Conservation (phyloP, 2,797 vertebrate genomes). For the Sebastes alutus region DNA sequence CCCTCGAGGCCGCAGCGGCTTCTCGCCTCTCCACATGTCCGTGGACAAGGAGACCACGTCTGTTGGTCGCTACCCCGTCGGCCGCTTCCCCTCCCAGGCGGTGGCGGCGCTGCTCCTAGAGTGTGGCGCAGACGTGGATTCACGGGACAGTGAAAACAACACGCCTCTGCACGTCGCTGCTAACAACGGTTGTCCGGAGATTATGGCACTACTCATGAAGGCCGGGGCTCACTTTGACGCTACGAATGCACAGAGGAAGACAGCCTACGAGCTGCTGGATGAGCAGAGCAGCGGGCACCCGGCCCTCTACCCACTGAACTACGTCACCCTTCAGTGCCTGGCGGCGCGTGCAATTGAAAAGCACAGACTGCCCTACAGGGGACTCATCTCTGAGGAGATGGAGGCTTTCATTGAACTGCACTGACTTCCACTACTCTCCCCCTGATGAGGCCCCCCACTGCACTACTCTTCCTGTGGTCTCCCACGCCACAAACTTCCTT, state of each 20-base stretch:
- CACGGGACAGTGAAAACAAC: conserved; percentile 95
- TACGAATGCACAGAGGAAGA: conserved; percentile 92
- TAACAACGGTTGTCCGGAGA: conserved; percentile 88
- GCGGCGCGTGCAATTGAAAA: conserved; percentile 92
- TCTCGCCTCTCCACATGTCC: conserved; percentile 94
- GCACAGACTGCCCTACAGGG: conserved; percentile 95
- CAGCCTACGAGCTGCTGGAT: conserved; percentile 91
- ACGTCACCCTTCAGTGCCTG: conserved; percentile 96
- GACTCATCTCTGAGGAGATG: conserved; percentile 94
- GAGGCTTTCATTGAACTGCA: conserved; percentile 97
- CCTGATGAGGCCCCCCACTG: background rate
- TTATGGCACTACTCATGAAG: conserved; percentile 90
- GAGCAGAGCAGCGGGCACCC: conserved; percentile 89
- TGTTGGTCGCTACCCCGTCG: conserved; percentile 94
- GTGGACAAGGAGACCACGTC: conserved; percentile 94
- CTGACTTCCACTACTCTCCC: conserved; percentile 73
- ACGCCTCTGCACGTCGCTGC: conserved; percentile 92
- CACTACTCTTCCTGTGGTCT: conserved; percentile 14
- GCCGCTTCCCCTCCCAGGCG: conserved; percentile 90
- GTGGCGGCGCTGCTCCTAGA: conserved; percentile 90
- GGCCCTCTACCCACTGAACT: conserved; percentile 90
- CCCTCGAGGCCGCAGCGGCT: conserved; percentile 88
- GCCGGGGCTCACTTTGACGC: conserved; percentile 93
- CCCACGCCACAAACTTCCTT: background rate
- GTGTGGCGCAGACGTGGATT: conserved; percentile 93